A percentile compares a stretch with the other conserved stretches of the same genome.
Evolutionary conservation across 1,140 invertebrate genomes (phyloP).

Genomic region (Aphis gossypii): DNA sequence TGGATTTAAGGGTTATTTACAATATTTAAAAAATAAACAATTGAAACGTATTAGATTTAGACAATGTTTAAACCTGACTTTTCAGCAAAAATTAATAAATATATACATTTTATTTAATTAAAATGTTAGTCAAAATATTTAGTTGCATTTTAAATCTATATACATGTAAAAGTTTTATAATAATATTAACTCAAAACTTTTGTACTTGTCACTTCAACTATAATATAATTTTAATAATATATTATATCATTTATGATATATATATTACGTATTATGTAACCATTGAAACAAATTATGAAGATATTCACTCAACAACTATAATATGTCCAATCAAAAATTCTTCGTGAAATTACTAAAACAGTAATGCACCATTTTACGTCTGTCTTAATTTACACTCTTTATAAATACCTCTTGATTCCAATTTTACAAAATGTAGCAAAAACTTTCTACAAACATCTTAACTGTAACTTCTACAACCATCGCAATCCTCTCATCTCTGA

Average conservation of each 20-base stretch:
- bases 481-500: too few species aligned
- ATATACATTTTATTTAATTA: background rate
- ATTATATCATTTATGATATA: background rate
- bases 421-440: background rate
- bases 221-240: background rate
- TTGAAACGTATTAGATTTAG: too few species aligned
- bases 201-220: background rate
- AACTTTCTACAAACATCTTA: background rate
- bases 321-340: background rate
- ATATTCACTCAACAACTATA: background rate
- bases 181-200: background rate
- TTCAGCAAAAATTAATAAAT: background rate
- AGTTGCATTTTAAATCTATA: background rate
- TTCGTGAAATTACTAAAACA: background rate
- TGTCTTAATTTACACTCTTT: too few species aligned
- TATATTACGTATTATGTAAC: background rate
- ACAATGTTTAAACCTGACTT: background rate
- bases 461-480: too few species aligned
- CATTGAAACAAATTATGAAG: background rate
- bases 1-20: too few species aligned
- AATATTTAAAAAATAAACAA: too few species aligned
- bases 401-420: background rate
- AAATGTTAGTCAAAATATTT: background rate
- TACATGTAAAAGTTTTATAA: background rate
- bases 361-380: background rate